Evolutionary conservation across 2,797 vertebrate species (phyloP).

Genomic region (Craterocephalus amniculus): DNA sequence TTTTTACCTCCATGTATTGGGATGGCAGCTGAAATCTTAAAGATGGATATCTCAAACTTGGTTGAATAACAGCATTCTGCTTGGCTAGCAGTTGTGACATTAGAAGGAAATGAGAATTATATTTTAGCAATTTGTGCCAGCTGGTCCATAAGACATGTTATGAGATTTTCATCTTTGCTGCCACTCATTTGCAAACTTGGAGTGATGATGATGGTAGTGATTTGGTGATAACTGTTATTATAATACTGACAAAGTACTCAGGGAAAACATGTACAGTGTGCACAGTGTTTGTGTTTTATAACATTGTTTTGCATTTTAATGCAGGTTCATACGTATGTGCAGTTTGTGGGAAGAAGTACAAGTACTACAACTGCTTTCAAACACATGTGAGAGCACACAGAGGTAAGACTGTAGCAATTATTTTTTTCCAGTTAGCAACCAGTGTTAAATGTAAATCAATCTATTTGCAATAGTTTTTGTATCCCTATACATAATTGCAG

Average conservation of each 20-base stretch:
- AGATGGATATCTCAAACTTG: conserved; percentile 1
- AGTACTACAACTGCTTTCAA: conserved; percentile 99
- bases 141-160: neutral
- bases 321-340: conserved; percentile 96
- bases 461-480: neutral
- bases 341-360: conserved; percentile 99
- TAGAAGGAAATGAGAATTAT: neutral
- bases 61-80: conserved; percentile 7
- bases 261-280: neutral
- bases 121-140: neutral
- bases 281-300: conserved; percentile 6
- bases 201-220: neutral
- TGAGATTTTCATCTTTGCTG: conserved; percentile 5
- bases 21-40: conserved; percentile 4
- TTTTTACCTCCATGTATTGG: conserved; percentile 6
- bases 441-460: neutral
- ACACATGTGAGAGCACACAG: conserved; percentile 96
- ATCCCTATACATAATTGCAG: neutral
- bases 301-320: conserved; percentile 64
- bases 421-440: conserved; percentile 2
- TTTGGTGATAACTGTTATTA: neutral
- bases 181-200: neutral
- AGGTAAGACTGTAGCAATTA: conserved; percentile 82
- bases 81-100: conserved; percentile 2
- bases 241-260: neutral